Conservation (phyloP, 1,140 invertebrate genomes). For the Drosophila serrata region DNA sequence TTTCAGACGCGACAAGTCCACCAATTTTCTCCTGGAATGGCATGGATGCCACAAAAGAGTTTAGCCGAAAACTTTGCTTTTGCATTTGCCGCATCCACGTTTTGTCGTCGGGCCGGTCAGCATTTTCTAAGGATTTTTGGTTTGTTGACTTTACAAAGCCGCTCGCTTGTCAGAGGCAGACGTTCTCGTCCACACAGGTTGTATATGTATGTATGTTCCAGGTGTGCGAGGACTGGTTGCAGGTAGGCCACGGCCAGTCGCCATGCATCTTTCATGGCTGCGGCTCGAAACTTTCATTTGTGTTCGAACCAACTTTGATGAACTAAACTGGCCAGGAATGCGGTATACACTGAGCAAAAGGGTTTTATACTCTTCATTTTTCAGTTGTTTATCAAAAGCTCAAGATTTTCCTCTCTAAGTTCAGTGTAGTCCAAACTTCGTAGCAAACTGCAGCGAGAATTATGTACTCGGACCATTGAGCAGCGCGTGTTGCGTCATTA, state of each 20-base stretch:
- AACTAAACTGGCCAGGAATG: conserved; percentile 37
- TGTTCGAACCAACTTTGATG: conserved; percentile 81
- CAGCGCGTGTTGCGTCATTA: conserved; percentile 72
- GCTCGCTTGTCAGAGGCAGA: conserved; percentile 63
- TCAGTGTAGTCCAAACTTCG: conserved; percentile 18
- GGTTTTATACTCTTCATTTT: too few species aligned
- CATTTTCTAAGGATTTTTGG: conserved; percentile 67
- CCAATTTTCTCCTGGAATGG: conserved; percentile 11
- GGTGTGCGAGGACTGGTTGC: conserved; percentile 5
- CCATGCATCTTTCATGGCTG: conserved; percentile 66
- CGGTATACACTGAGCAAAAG: conserved; percentile 5
- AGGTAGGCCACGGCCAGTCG: conserved; percentile 36
- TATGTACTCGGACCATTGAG: conserved; percentile 72
- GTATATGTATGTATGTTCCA: conserved; percentile 10
- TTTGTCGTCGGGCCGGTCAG: not conserved
- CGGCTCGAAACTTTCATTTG: conserved; percentile 76
- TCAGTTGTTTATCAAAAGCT: too few species aligned
- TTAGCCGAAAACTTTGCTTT: conserved; percentile 75
- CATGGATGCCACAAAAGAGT: conserved; percentile 70
- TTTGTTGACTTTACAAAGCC: conserved; percentile 77
- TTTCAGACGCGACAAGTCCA: conserved; percentile 69
- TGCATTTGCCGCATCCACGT: conserved; percentile 60
- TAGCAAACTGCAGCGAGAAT: conserved; percentile 50
- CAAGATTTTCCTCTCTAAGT: not conserved
- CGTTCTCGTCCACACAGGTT: conserved; percentile 9